phyloP scores from a whole-genome alignment of 2,797 vertebrate genomes.

The Urocyon cinereoargenteus region DNA sequence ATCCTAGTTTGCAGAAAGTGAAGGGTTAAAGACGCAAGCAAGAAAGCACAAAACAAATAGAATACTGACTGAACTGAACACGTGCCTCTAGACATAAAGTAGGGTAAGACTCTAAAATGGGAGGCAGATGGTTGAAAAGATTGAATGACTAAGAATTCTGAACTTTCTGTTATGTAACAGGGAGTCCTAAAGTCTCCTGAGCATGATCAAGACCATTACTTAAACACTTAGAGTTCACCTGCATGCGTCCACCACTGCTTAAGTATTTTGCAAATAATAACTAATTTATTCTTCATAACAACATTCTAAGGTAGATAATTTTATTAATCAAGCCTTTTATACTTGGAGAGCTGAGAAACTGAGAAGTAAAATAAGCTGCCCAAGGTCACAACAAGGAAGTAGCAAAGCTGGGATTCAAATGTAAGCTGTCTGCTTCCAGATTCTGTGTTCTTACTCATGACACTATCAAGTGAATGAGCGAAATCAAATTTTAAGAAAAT shows the following conservation, averaged over 20 bases:
- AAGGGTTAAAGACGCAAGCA: background rate
- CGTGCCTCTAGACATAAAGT: background rate
- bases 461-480: background rate
- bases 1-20: background rate
- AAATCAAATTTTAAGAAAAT: slow-evolving; percentile 8
- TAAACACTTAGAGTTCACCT: background rate
- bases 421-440: background rate
- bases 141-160: background rate
- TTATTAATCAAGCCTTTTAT: background rate
- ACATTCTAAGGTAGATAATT: background rate
- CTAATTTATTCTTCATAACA: background rate
- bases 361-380: background rate
- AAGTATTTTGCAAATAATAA: background rate
- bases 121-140: background rate
- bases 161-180: background rate
- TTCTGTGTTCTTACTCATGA: background rate
- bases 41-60: background rate
- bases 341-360: background rate
- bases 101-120: background rate
- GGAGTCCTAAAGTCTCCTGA: background rate
- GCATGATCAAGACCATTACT: background rate
- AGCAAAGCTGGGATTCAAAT: background rate
- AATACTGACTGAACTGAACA: background rate
- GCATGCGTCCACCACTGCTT: background rate
- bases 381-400: background rate